A percentile compares a stretch with the other conserved stretches of the same genome.
Evolutionary conservation across 2,113 vertebrate species (phyloP).

Genomic region (Seriola rivoliana): DNA sequence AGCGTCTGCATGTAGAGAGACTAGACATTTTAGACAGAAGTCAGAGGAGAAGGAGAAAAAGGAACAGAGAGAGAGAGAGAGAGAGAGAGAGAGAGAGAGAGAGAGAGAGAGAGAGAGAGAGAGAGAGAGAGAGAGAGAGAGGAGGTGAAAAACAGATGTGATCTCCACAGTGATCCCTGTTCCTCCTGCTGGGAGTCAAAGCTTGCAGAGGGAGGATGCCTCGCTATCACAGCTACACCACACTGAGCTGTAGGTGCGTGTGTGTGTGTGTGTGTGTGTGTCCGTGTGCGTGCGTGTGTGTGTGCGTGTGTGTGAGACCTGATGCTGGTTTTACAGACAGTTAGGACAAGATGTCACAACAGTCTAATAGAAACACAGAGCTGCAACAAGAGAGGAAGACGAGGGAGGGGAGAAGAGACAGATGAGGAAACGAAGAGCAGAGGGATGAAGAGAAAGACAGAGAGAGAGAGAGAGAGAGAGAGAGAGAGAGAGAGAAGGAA

Average conservation of each 20-base stretch:
- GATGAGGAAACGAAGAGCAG: neutral
- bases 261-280: no score
- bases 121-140: neutral
- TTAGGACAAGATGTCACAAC: conserved; percentile 18
- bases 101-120: neutral
- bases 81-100: no score
- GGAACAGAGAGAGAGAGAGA: no score
- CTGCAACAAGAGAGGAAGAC: neutral
- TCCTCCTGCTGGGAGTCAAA: conserved; percentile 46
- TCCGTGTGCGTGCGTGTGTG: neutral
- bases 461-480: neutral
- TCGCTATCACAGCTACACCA: conserved; percentile 8
- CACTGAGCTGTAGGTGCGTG: conserved; percentile 10
- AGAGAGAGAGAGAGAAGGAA: neutral
- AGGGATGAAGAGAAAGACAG: neutral
- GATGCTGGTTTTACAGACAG: neutral
- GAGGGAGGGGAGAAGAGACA: neutral
- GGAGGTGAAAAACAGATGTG: conserved; percentile 50
- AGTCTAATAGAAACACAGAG: neutral
- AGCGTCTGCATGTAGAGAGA: neutral
- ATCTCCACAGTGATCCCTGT: conserved; percentile 40
- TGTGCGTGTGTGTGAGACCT: neutral
- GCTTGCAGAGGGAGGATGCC: conserved; percentile 3
- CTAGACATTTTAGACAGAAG: neutral
- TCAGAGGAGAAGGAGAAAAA: neutral